Evolutionary conservation across 2,113 vertebrate species (phyloP), one percentile per base, ranked within the genome.

Genomic region (Stigmatopora argus): DNA sequence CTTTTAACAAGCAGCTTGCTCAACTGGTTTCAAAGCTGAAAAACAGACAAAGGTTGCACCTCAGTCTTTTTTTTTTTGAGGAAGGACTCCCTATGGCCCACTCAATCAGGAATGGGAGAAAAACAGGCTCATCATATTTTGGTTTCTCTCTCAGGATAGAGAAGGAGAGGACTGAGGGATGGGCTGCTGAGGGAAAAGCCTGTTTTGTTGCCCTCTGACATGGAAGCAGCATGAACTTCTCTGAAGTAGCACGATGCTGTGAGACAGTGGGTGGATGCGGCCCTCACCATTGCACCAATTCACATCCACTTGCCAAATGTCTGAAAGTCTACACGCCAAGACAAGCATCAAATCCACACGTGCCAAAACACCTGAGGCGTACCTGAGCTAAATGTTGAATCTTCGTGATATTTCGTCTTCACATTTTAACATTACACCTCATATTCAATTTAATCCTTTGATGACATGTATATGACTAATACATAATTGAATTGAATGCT

Each of bases 201-300:
- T 85, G 79, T 82, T 81, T 74, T 78, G 69, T 69, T 80, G 79
- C 63, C 76, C 73, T 80, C 11, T 41, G 73, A 86, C 83, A 69
- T 46, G 5, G 34, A 66, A 76, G 58, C 76, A 78, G 74, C 75
- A 65, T 65, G 77, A 69, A 64, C 73, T 87, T 80, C 74, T 77
- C 78, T 84, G 87, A 88, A 89, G 78, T 85, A 73, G 68, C 83
- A 72, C 76, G 83, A 84, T 79, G 82, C 78, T 87, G 79, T 63
- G 77, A 86, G 70, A 15, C 49, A 23, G 74, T 66, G 73, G 58
- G 62, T 58, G 57, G 45, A 18, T 56, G 66, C 65, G 35, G 3
- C 64, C 44, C 57, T 65, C 65, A 23, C 35, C 62, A 55, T 82
- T 84, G 78, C 53, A 77, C 70, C 59, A 74, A 80, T 48, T 87